These are phyloP conservation scores for Prunella strophiata DNA, from an alignment of 2,797 vertebrate species.

Conservation along the genomic window DNA sequence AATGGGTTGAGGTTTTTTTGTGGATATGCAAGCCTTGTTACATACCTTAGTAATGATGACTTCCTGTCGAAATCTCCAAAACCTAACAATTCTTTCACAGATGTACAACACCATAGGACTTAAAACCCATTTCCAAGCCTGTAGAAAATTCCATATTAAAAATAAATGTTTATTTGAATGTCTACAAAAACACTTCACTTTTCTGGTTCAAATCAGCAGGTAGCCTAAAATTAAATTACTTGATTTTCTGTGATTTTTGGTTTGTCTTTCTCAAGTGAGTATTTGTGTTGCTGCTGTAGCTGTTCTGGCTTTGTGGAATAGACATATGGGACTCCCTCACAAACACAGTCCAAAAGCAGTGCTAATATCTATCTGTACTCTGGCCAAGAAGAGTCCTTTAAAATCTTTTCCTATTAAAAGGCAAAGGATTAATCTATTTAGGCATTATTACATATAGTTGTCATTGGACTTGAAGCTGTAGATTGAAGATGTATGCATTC, in stretches of 20 bases:
- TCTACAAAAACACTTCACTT: constrained; percentile 13
- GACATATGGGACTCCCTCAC: constrained; percentile 22
- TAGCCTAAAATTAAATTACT: not conserved
- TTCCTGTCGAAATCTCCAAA: constrained; percentile 79
- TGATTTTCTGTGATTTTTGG: constrained; percentile 30
- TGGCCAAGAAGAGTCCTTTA: constrained; percentile 19
- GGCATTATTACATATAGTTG: not conserved
- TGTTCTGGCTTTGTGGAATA: constrained; percentile 14
- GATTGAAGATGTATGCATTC: no score
- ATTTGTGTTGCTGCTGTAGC: constrained; percentile 15
- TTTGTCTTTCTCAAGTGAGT: constrained; percentile 1
- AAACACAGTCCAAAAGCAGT: not conserved
- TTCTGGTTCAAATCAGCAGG: constrained; percentile 20
- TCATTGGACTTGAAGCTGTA: not conserved
- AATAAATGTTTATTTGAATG: not conserved
- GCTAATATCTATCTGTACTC: constrained; percentile 6
- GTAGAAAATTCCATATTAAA: constrained; percentile 30
- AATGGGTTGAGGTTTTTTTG: not conserved
- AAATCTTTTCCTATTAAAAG: constrained; percentile 9
- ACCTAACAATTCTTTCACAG: constrained; percentile 78
- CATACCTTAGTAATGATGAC: constrained; percentile 82
- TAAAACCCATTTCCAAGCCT: constrained; percentile 85
- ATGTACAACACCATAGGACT: constrained; percentile 76
- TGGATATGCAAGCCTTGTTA: not conserved
- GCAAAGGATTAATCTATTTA: not conserved